These are phyloP conservation scores for Carabus problematicus DNA, from an alignment of 2,888 invertebrate genomes.

Conservation along the genomic window DNA sequence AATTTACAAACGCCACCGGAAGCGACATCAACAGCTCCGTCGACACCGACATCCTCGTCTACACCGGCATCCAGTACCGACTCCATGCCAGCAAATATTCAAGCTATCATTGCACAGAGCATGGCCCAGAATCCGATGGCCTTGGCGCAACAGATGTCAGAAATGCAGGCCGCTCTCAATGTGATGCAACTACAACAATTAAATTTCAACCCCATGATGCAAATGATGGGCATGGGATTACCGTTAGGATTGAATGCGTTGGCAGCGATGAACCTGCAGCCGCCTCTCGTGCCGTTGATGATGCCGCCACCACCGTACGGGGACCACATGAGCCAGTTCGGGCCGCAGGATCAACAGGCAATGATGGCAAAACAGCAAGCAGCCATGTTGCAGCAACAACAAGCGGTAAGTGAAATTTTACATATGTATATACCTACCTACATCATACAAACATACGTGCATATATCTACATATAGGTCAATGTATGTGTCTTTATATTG, in stretches of 20 bases:
- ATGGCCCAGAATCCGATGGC: conserved; percentile 60
- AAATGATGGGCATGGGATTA: conserved; percentile 83
- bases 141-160: conserved; percentile 79
- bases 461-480: conserved; percentile 1
- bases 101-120: conserved; percentile 60
- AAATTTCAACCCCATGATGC: conserved; percentile 91
- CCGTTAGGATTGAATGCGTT: conserved; percentile 82
- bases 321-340: conserved; percentile 71
- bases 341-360: conserved; percentile 61
- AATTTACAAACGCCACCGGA: conserved; percentile 57
- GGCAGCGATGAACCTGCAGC: conserved; percentile 95
- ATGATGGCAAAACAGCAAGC: conserved; percentile 76
- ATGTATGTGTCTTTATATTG: no score
- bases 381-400: conserved; percentile 72
- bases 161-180: conserved; percentile 84
- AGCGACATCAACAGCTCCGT: conserved; percentile 65
- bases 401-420: conserved; percentile 64
- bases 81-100: conserved; percentile 60
- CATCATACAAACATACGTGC: no score
- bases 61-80: conserved; percentile 70
- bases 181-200: conserved; percentile 85
- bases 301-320: conserved; percentile 84
- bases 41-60: conserved; percentile 67
- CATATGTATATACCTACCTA: conserved; percentile 1
- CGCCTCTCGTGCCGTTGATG: conserved; percentile 89